Percentiles rank a stretch among this genome's conserved stretches.
These are phyloP conservation scores for Deroplatys truncata DNA, from an alignment of 2,888 invertebrate species.

Conservation along the genomic window DNA sequence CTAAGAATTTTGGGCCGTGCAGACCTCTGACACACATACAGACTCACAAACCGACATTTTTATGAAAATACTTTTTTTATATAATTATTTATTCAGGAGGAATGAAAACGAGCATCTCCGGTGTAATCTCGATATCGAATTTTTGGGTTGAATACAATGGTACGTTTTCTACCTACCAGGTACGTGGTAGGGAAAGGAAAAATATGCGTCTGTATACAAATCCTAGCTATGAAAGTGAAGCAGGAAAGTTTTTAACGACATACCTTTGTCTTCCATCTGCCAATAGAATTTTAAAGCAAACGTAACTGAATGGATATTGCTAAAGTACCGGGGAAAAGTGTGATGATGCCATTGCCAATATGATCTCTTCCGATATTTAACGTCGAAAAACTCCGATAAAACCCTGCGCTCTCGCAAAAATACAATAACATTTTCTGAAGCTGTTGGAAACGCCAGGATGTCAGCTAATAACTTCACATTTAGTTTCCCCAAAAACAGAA, in stretches of 20 bases:
- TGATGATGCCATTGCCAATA: not conserved
- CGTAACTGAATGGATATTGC: not conserved
- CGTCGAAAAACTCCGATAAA: not conserved
- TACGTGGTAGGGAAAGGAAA: too few species aligned
- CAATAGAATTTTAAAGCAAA: not conserved
- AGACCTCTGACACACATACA: too few species aligned
- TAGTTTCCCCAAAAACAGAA: not conserved
- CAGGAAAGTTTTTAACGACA: not conserved
- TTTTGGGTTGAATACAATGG: too few species aligned
- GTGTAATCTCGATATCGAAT: too few species aligned
- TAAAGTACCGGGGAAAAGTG: not conserved
- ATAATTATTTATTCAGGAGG: too few species aligned
- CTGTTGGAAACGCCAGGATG: not conserved
- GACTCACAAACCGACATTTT: too few species aligned
- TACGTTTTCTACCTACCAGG: too few species aligned
- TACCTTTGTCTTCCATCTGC: not conserved
- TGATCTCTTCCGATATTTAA: not conserved
- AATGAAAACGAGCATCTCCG: too few species aligned
- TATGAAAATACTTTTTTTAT: too few species aligned
- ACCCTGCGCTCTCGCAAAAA: not conserved
- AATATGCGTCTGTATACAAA: too few species aligned
- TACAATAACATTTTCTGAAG: not conserved
- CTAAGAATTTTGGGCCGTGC: too few species aligned
- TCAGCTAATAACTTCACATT: not conserved
- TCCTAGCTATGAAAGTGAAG: not conserved